Percentiles rank a stretch among this genome's conserved stretches.
These are phyloP conservation scores for Aphelenchoides avenae DNA, from an alignment of 1,140 invertebrate genomes.

Conservation along the genomic window DNA sequence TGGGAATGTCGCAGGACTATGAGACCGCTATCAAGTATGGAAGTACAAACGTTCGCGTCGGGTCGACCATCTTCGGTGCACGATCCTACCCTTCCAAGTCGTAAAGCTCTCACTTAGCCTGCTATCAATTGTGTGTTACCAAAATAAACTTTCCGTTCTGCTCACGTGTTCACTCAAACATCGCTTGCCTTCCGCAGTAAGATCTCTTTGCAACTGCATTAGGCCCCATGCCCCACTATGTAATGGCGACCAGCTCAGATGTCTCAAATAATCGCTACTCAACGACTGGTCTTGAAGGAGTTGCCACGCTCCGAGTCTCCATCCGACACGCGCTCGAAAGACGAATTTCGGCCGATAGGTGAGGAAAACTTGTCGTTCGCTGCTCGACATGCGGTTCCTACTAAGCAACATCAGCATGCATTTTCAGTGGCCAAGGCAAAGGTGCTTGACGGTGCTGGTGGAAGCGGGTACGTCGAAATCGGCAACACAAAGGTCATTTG, in stretches of 20 bases:
- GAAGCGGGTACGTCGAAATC: constrained; percentile 41
- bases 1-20: constrained; percentile 97
- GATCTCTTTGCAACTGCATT: no score
- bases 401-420: background rate
- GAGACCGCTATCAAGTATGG: constrained; percentile 88
- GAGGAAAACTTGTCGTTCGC: no score
- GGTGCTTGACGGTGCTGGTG: constrained; percentile 25
- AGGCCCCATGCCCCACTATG: no score
- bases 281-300: background rate
- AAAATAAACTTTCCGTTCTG: no score
- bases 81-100: no score
- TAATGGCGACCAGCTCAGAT: no score
- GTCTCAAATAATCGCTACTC: constrained; percentile 1
- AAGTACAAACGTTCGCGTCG: constrained; percentile 87
- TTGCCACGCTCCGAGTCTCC: background rate
- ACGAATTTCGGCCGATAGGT: no score
- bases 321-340: background rate
- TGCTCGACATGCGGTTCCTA: no score
- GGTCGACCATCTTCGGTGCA: constrained; percentile 84
- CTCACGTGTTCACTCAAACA: no score
- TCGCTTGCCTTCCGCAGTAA: no score
- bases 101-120: no score
- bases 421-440: constrained; percentile 35
- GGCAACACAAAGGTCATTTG: constrained; percentile 39
- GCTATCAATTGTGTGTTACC: no score